Conservation (phyloP, 2,113 vertebrate species). For the Hylia prasina region DNA sequence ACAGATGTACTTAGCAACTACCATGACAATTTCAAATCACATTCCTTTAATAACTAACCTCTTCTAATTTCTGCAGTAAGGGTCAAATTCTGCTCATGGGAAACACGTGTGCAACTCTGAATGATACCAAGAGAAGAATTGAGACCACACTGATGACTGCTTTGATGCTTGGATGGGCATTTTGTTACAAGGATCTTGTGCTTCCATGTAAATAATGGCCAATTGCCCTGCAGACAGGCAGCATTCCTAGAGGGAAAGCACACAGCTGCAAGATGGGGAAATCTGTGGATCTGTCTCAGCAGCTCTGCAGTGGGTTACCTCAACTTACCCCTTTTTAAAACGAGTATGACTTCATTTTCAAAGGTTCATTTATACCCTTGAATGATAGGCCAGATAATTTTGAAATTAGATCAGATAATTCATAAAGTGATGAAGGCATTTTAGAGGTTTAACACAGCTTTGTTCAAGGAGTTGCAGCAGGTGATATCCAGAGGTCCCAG, state of each 20-base stretch:
- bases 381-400: not conserved
- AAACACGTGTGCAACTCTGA: not conserved
- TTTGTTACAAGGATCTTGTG: not conserved
- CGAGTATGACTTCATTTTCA: not conserved
- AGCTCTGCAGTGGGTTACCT: not conserved
- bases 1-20: slow-evolving; percentile 23
- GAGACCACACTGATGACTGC: not conserved
- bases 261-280: not conserved
- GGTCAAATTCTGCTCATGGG: not conserved
- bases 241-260: not conserved
- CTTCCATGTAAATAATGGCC: not conserved
- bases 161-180: not conserved
- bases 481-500: not conserved
- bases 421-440: not conserved
- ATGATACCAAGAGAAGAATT: not conserved
- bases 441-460: not conserved
- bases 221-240: not conserved
- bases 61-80: slow-evolving; percentile 20
- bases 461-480: not conserved
- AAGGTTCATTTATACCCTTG: not conserved
- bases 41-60: not conserved
- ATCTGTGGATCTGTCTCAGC: not conserved
- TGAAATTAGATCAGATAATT: not conserved
- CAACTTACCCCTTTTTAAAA: not conserved
- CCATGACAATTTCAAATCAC: slow-evolving; percentile 10